Evolutionary conservation across 2,113 vertebrate species (phyloP).

Genomic region (Merops nubicus): DNA sequence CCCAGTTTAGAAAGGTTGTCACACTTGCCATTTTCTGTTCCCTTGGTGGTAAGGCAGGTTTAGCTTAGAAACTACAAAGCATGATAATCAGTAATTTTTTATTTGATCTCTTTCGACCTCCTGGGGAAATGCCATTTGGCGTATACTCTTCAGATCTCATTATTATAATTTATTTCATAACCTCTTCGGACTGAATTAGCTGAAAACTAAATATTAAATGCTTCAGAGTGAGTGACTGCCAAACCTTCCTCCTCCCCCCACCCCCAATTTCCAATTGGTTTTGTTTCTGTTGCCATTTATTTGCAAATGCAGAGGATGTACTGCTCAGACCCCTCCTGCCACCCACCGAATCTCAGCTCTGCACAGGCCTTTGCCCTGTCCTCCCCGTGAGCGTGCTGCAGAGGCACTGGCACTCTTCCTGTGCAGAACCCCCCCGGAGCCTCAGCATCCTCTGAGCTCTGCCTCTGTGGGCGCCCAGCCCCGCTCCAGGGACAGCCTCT

Average conservation of each 20-base stretch:
- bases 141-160: neutral
- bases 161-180: neutral
- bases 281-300: neutral
- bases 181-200: neutral
- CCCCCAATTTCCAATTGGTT: neutral
- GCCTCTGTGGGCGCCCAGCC: rapidly evolving
- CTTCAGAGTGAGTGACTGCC: neutral
- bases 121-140: neutral
- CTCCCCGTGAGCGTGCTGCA: rapidly evolving
- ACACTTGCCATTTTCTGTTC: neutral
- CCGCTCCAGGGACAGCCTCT: too few relatives aligned
- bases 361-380: rapidly evolving
- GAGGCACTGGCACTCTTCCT: neutral
- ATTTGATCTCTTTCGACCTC: neutral
- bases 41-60: neutral
- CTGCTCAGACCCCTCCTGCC: neutral
- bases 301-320: neutral
- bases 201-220: neutral
- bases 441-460: neutral
- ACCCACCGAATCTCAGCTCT: neutral
- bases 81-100: neutral
- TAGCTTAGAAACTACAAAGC: neutral
- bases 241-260: too few relatives aligned
- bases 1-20: neutral
- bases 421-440: neutral